Base-by-base conservation (phyloP, 2,888 invertebrate genomes). In the Drepanosiphum platanoidis region DNA sequence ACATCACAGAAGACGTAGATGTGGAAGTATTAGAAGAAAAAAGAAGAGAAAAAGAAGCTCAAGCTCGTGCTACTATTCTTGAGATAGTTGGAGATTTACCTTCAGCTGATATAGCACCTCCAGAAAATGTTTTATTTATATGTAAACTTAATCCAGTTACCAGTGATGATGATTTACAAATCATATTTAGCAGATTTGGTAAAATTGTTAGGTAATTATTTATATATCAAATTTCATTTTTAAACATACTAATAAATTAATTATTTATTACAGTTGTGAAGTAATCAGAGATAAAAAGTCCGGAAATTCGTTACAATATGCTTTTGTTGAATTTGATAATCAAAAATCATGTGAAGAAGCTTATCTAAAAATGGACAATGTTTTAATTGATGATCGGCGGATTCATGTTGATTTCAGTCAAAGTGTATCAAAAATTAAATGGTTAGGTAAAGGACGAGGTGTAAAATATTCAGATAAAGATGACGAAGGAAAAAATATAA, bases 381-480 rank as follows among this genome's bases (percentile, higher is more conserved):
- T 99, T 0, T 91, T 99, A 9, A 99, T 99, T 88, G 99, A 99
- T 90, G 99, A 99, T 89, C 92, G 99, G 39, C 92, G 99, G 87
- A 99, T 99, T 89, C 99, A 99, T 91, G 99, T 99, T 0, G 99
- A 99, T 90, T 99, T 99, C 91, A 98, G 98, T 87, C 99, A 99
- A 90, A 98, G 98, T 77, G 99, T 99, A 0, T 94, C 99, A 2
- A 98, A 98, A 90, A 93, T 96, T 88, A 94, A 94, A 88, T 97
- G 96, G 96, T 92, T 94, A 82, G 97, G 97, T 3, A 97, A 96
- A 91, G 97, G 96, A 0, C 92, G 94, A 89, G 95, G 95, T 8
- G 93, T 95, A 0, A 92, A 92, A 87, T 92, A 93, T 89, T 91
- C 88, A 30, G 88, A 88, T 88, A 89, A 87, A 90, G 90, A 87